A percentile compares a stretch with the other conserved stretches of the same genome.
Evolutionary conservation across 2,888 invertebrate genomes (phyloP).

Genomic region (Stenodema calcarata): DNA sequence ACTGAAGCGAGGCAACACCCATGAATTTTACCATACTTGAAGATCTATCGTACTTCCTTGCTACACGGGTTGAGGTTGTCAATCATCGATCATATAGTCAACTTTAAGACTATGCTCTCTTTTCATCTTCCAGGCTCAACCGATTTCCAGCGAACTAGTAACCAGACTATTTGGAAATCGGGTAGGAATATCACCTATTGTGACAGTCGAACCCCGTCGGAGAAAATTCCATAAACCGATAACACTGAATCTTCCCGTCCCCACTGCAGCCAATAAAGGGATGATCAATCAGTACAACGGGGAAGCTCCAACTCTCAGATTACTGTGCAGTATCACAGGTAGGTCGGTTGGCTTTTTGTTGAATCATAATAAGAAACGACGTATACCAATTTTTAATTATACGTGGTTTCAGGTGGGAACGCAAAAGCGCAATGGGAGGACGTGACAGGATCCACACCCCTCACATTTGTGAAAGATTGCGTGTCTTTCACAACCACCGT

Average conservation of each 20-base stretch:
- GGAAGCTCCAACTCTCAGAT: slow-evolving; percentile 82
- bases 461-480: slow-evolving; percentile 95
- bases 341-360: no score
- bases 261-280: slow-evolving; percentile 72
- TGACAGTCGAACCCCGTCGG: slow-evolving; percentile 96
- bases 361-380: no score
- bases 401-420: slow-evolving; percentile 75
- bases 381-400: no score
- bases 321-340: slow-evolving; percentile 95
- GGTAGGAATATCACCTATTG: slow-evolving; percentile 95
- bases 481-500: slow-evolving; percentile 99
- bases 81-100: no score
- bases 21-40: no score
- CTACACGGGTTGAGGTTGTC: no score
- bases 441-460: slow-evolving; percentile 96
- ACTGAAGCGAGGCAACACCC: no score
- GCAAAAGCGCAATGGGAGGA: slow-evolving; percentile 99
- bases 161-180: slow-evolving; percentile 92
- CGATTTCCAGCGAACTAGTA: slow-evolving; percentile 82
- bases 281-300: slow-evolving; percentile 87
- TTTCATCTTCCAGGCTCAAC: slow-evolving; percentile 77
- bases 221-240: slow-evolving; percentile 99
- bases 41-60: no score
- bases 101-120: no score
- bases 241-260: slow-evolving; percentile 93